Evolutionary conservation across 2,797 vertebrate genomes (phyloP).

Genomic region (Macropodus opercularis): DNA sequence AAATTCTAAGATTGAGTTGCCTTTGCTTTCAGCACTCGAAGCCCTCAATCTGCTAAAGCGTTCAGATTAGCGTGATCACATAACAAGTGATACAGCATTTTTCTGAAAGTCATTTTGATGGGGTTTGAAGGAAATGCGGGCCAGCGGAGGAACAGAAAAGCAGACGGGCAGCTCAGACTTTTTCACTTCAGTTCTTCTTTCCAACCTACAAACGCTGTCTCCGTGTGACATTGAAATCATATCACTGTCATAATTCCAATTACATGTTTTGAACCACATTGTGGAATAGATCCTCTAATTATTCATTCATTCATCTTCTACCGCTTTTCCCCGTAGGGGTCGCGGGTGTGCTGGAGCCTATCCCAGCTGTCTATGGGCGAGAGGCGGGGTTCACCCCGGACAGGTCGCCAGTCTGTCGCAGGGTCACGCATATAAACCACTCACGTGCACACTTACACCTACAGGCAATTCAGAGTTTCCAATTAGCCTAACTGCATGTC

Average conservation of each 20-base stretch:
- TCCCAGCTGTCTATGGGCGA: too few relatives aligned
- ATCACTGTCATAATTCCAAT: conserved; percentile 1
- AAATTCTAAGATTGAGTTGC: conserved; percentile 83
- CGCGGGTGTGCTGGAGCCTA: too few relatives aligned
- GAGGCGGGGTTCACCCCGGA: too few relatives aligned
- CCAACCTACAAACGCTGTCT: conserved; percentile 22
- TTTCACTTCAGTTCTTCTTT: conserved; percentile 17
- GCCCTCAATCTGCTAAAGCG: conserved; percentile 74
- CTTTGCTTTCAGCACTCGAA: conserved; percentile 75
- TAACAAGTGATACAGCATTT: conserved; percentile 69
- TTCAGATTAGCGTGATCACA: conserved; percentile 74
- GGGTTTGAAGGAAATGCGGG: conserved; percentile 67
- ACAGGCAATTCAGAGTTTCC: too few relatives aligned
- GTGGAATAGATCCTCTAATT: conserved; percentile 12
- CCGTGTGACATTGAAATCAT: conserved; percentile 1
- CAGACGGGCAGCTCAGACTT: conserved; percentile 24
- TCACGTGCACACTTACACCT: too few relatives aligned
- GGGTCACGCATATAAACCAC: too few relatives aligned
- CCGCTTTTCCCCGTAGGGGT: too few relatives aligned
- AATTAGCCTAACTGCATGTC: too few relatives aligned
- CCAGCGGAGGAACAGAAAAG: conserved; percentile 48
- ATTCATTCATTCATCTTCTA: conserved; percentile 6
- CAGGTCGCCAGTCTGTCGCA: too few relatives aligned
- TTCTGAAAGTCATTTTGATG: conserved; percentile 64
- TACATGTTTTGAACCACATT: neutral